A percentile compares a stretch with the other conserved stretches of the same genome.
Evolutionary conservation across 2,113 vertebrate species (phyloP).

Genomic region (Barbus barbus): DNA sequence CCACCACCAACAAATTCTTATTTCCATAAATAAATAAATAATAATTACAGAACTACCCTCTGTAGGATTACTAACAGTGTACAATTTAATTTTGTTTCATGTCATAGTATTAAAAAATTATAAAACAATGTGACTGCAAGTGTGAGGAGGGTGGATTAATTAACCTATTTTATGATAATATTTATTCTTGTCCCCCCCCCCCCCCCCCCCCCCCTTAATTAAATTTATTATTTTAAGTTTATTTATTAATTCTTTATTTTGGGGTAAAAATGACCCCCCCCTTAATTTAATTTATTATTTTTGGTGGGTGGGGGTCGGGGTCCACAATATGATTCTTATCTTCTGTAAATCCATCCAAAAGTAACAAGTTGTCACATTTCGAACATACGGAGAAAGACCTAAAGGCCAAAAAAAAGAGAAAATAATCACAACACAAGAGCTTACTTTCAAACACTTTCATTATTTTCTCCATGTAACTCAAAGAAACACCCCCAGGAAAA

Average conservation of each 20-base stretch:
- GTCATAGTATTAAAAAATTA: not conserved
- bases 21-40: not conserved
- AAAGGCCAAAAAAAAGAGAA: not conserved
- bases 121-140: too few relatives aligned
- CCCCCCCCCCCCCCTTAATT: too few relatives aligned
- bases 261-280: not conserved
- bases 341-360: not conserved
- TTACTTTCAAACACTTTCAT: constrained; percentile 68
- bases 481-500: constrained; percentile 55
- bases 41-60: too few relatives aligned
- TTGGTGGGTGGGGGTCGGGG: too few relatives aligned
- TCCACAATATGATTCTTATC: not conserved
- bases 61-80: not conserved
- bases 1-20: not conserved
- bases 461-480: constrained; percentile 64
- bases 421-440: constrained; percentile 54
- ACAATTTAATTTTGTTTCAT: not conserved
- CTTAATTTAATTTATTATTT: not conserved
- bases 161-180: too few relatives aligned
- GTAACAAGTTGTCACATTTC: not conserved
- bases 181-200: too few relatives aligned
- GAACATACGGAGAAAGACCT: not conserved
- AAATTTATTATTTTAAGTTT: not conserved
- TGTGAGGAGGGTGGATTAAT: too few relatives aligned
- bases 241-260: not conserved